These are phyloP conservation scores for Schizopygopsis malacanthus DNA, from an alignment of 2,797 vertebrate genomes.

Conservation along the genomic window DNA sequence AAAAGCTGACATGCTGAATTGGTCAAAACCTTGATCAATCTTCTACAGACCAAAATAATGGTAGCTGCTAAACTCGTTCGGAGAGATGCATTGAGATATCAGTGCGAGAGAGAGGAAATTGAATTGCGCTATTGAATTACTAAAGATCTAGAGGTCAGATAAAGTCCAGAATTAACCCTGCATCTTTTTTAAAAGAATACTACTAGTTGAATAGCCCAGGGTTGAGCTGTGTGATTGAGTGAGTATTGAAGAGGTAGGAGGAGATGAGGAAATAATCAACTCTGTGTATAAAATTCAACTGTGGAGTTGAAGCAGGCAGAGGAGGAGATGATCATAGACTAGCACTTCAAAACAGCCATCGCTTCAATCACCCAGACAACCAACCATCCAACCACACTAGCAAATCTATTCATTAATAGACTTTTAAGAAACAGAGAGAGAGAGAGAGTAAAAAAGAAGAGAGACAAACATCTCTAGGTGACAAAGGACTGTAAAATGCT, in stretches of 20 bases:
- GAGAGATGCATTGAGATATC: slow-evolving; percentile 5
- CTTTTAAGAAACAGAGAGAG: neutral
- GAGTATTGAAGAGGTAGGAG: neutral
- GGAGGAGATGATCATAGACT: slow-evolving; percentile 29
- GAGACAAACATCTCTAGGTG: slow-evolving; percentile 7
- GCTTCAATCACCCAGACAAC: slow-evolving; percentile 71
- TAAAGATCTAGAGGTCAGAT: slow-evolving; percentile 13
- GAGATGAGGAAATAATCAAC: slow-evolving; percentile 42
- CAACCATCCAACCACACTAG: slow-evolving; percentile 56
- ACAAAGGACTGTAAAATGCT: neutral
- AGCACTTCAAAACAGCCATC: slow-evolving; percentile 54
- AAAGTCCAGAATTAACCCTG: neutral
- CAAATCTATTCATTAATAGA: slow-evolving; percentile 64
- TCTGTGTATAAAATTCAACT: slow-evolving; percentile 29
- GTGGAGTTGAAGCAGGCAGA: slow-evolving; percentile 17
- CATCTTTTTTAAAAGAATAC: neutral
- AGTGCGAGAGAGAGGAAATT: neutral
- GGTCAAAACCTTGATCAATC: slow-evolving; percentile 15
- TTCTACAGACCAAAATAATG: neutral
- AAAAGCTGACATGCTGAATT: neutral
- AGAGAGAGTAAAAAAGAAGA: neutral
- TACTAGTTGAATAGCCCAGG: neutral
- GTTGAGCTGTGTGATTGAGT: neutral
- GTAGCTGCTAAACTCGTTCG: neutral
- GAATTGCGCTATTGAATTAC: slow-evolving; percentile 1